Base-by-base conservation (phyloP, 2,888 invertebrate species). In the Cheilosia vernalis region DNA sequence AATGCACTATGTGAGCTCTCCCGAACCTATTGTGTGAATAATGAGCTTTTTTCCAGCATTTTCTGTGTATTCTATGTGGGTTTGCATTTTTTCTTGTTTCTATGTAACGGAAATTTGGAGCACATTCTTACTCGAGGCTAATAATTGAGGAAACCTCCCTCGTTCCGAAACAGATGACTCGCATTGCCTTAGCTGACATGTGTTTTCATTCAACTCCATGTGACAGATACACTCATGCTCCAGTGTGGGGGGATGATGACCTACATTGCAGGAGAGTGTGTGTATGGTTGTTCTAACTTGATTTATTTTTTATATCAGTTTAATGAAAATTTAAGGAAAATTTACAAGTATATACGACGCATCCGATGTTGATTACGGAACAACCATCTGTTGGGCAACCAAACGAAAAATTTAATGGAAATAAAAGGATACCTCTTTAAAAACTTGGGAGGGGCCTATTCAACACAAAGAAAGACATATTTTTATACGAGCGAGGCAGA, bases 21-120 rank as follows among this genome's bases (percentile, higher is more conserved):
- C 40, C 56, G 27, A 60, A 51, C 17, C 60, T 66, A 74, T 73
- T 79, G 73, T 81, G 74, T 44, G 76, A 76, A 82, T 76, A 76
- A 82, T 82, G 76, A 77, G 64, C 47, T 76, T 69, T 82, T 80
- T 60, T 37, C 21, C 40, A 40, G 40, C 0, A 5, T 69, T 49
- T 44, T 27, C n/a, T 21, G 17, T 30, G 40, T 6, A 13, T 4
- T 17, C 42, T 60, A 47, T 10, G 13, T 37, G 37, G 13, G 37
- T 67, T 64, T 70, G 40, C 44, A n/a, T 74, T 58, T 70, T 63
- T 56, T 63, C n/a, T n/a, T n/a, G 13, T 37, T 37, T 33, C 9
- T 37, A 37, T 37, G 19, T 33, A 42, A 63, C 30, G 24, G n/a
- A 64, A 55, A 74, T 74, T 63, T 63, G 47, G 74, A 74, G 27